Evolutionary conservation across 2,888 invertebrate genomes (phyloP).

Genomic region (Melangyna quadrimaculata): DNA sequence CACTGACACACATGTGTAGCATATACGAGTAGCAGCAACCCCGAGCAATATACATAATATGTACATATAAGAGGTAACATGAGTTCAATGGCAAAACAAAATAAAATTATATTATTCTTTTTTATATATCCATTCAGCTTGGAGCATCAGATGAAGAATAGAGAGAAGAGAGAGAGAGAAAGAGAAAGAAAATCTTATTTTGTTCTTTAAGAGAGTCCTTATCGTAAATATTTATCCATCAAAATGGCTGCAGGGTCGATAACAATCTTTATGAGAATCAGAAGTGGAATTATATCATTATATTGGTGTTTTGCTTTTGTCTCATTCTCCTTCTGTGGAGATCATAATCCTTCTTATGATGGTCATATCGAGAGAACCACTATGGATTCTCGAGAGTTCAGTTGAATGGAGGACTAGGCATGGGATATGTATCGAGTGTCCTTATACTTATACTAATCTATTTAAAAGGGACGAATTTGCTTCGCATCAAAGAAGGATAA

Average conservation of each 20-base stretch:
- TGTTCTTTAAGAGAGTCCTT: conserved; percentile 45
- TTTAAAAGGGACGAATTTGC: neutral
- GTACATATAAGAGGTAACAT: conserved; percentile 4
- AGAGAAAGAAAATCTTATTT: neutral
- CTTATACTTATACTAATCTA: too few relatives aligned
- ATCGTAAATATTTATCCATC: conserved; percentile 66
- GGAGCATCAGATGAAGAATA: neutral
- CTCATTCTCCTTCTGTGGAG: neutral
- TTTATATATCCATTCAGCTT: neutral
- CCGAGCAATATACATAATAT: neutral
- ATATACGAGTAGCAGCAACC: neutral
- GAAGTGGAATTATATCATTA: conserved; percentile 40
- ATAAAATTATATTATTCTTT: neutral
- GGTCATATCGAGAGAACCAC: neutral
- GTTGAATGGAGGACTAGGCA: too few relatives aligned
- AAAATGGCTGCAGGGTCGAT: conserved; percentile 46
- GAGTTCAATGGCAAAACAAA: conserved; percentile 48
- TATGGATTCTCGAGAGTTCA: neutral
- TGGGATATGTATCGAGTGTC: too few relatives aligned
- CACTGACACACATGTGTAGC: conserved; percentile 29
- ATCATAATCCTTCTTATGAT: conserved; percentile 43
- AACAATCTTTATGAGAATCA: conserved; percentile 40
- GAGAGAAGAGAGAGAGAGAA: too few relatives aligned
- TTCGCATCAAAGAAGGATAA: neutral
- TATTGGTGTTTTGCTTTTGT: conserved; percentile 23